phyloP scores from a whole-genome alignment of 2,888 invertebrate species.

The Nemurella pictetii region DNA sequence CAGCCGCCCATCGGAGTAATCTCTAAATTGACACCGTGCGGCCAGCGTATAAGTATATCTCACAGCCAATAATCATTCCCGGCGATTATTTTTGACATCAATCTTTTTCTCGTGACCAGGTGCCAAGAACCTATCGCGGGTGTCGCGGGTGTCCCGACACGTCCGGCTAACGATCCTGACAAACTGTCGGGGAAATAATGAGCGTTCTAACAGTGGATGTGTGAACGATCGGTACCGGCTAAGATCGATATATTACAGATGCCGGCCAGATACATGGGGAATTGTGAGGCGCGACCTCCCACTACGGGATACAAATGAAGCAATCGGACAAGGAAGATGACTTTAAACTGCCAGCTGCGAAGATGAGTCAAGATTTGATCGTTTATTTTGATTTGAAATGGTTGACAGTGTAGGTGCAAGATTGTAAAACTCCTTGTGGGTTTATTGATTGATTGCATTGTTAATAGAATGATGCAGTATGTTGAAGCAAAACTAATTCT shows the following conservation, averaged over 20 bases:
- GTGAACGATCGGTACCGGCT: conserved; percentile 24
- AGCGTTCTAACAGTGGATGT: conserved; percentile 24
- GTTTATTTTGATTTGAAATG: neutral
- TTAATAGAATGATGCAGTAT: neutral
- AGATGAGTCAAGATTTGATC: neutral
- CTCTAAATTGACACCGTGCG: neutral
- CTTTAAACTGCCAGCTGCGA: neutral
- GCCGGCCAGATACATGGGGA: neutral
- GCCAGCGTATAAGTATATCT: neutral
- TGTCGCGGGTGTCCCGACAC: conserved; percentile 18
- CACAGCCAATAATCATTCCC: neutral
- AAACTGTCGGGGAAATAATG: conserved; percentile 31
- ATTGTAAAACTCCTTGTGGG: neutral
- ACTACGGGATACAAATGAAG: conserved; percentile 1
- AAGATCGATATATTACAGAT: conserved; percentile 18
- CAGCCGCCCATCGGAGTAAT: neutral
- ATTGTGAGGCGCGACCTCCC: conserved; percentile 18
- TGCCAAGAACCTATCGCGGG: neutral
- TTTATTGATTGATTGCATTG: neutral
- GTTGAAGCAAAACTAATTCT: neutral
- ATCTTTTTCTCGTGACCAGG: neutral
- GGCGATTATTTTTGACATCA: neutral
- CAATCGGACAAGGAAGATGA: conserved; percentile 1
- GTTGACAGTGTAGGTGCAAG: neutral
- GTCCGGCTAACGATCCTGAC: conserved; percentile 22